These are phyloP conservation scores for Crematogaster levior DNA, from an alignment of 2,888 invertebrate species.

Conservation along the genomic window DNA sequence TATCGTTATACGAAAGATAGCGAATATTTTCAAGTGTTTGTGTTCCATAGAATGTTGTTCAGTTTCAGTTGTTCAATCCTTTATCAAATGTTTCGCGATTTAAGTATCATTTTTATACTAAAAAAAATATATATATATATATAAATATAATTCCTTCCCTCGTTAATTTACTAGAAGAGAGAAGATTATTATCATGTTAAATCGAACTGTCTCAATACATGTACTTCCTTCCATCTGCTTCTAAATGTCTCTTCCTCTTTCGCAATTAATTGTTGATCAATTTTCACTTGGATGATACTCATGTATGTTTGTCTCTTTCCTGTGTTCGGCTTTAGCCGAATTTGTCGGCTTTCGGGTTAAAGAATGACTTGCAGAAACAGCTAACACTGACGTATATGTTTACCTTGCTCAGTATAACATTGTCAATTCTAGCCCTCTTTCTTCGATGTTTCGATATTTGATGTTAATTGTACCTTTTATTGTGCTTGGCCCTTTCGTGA, in stretches of 20 bases:
- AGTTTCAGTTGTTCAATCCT: not conserved
- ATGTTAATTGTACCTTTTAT: conserved; percentile 61
- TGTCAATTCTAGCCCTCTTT: conserved; percentile 84
- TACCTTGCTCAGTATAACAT: conserved; percentile 86
- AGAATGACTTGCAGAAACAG: conserved; percentile 69
- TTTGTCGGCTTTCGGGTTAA: conserved; percentile 58
- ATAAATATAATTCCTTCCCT: not conserved
- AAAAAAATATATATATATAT: too few relatives aligned
- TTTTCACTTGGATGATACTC: conserved; percentile 2
- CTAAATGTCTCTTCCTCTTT: conserved; percentile 20
- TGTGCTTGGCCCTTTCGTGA: conserved; percentile 51
- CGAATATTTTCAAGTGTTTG: conserved; percentile 4
- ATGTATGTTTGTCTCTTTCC: conserved; percentile 1
- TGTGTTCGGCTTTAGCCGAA: conserved; percentile 65
- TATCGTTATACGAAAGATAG: not conserved
- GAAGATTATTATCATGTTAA: not conserved
- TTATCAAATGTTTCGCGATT: conserved; percentile 10
- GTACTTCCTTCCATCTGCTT: not conserved
- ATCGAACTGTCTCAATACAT: not conserved
- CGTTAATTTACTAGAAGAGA: conserved; percentile 9
- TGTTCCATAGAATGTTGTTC: conserved; percentile 5
- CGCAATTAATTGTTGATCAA: conserved; percentile 22
- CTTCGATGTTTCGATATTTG: conserved; percentile 59
- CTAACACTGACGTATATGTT: conserved; percentile 86
- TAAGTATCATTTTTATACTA: not conserved